Base-by-base conservation (phyloP, 2,797 vertebrate genomes). In the Microhierax caerulescens region DNA sequence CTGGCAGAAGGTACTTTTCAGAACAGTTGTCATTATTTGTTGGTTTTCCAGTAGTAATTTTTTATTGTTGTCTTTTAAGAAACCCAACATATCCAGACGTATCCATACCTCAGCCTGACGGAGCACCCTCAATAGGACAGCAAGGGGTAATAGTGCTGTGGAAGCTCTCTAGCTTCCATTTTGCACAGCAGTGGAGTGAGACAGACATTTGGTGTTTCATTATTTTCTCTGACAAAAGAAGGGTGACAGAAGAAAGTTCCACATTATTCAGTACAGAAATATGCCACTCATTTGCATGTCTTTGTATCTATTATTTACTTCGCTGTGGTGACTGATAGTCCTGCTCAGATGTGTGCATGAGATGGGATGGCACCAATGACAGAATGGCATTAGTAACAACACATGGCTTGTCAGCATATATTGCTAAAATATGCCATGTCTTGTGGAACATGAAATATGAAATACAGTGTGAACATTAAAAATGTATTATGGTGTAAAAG, bases 381-480 rank as follows among this genome's bases (percentile, higher is more conserved):
- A 85, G 36, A 91, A 80, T 83, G 57, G 75, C 56, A 73, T 63
- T 76, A 73, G 79, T 90, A 90, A 78, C 43, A 90, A 48, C 85
- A 81, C 67, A 54, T 93, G 88, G 37, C 22, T 93, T 97, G 75
- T 94, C 89, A 95, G 72, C 73, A 83, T 92, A 60, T 70, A 81
- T 95, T 95, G 83, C 78, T 92, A 83, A 96, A 91, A 92, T 92
- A 85, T 72, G 75, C 47, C 18, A 36, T 36, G 34, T 82, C 60
- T 90, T 75, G 22, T 70, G 76, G 80, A 91, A 72, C 79, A 69
- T 94, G 94, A 76, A 90, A 65, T 91, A 88, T 79, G 79, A 79
- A 83, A 51, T 79, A 63, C 39, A 53, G 76, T 81, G 41, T 81
- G 64, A 92, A 65, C 48, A 77, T 93, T 95, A 94, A 95, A 87